Percentiles rank a stretch among this genome's conserved stretches.
These are phyloP conservation scores for Gymnocypris eckloni DNA, from an alignment of 2,797 vertebrate genomes.

Conservation along the genomic window DNA sequence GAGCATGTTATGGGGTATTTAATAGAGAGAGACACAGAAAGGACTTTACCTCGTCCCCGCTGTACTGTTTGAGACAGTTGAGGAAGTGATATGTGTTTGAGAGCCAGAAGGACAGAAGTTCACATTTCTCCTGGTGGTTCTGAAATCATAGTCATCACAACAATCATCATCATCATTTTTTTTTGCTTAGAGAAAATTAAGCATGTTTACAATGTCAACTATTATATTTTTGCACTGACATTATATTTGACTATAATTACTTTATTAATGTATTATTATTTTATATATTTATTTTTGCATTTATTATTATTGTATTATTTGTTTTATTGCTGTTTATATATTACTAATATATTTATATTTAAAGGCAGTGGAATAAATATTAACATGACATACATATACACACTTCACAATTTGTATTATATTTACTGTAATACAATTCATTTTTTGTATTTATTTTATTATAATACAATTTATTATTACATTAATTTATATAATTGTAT, in stretches of 20 bases:
- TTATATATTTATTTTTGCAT: no score
- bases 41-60: conserved; percentile 90
- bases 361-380: neutral
- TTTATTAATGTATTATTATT: no score
- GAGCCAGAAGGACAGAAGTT: conserved; percentile 95
- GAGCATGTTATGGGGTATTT: neutral
- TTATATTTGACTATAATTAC: no score
- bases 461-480: no score
- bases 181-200: neutral
- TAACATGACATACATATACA: neutral
- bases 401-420: no score
- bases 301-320: no score
- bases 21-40: neutral
- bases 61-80: conserved; percentile 98
- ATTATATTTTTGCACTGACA: neutral
- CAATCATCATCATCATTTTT: neutral
- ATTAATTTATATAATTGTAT: no score
- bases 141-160: conserved; percentile 66
- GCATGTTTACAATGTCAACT: neutral
- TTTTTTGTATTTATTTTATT: no score
- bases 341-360: no score
- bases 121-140: conserved; percentile 89
- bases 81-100: conserved; percentile 92
- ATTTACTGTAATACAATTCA: no score
- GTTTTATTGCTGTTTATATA: no score